Conservation (phyloP, 2,888 invertebrate genomes). For the Xylocampa areola region DNA sequence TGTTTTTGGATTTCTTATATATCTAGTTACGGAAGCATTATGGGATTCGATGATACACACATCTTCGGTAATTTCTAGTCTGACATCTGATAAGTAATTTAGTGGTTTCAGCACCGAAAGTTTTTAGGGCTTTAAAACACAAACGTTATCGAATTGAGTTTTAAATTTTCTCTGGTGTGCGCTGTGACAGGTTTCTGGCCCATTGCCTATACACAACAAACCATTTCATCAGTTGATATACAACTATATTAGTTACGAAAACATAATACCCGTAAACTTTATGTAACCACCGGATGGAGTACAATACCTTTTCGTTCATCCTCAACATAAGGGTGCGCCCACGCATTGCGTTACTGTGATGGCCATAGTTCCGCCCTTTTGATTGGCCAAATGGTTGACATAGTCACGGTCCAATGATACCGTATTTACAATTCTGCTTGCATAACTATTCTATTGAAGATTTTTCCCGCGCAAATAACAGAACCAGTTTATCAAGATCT, state of each 20-base stretch:
- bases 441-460: slow-evolving; percentile 79
- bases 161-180: slow-evolving; percentile 36
- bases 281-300: slow-evolving; percentile 69
- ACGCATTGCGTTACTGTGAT: slow-evolving; percentile 83
- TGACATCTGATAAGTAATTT: neutral
- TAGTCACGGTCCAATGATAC: slow-evolving; percentile 78
- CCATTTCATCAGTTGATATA: slow-evolving; percentile 49
- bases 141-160: slow-evolving; percentile 33
- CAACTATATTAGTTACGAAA: slow-evolving; percentile 58
- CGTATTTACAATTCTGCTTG: slow-evolving; percentile 75
- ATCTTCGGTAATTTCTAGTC: neutral
- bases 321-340: slow-evolving; percentile 78
- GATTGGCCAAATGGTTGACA: slow-evolving; percentile 70
- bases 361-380: slow-evolving; percentile 85
- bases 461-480: slow-evolving; percentile 74
- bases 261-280: slow-evolving; percentile 59
- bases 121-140: slow-evolving; percentile 4
- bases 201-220: slow-evolving; percentile 43
- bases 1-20: slow-evolving; percentile 7
- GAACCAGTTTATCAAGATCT: slow-evolving; percentile 60
- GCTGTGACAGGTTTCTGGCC: slow-evolving; percentile 49
- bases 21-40: too few species aligned
- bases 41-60: neutral
- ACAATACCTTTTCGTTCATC: slow-evolving; percentile 76
- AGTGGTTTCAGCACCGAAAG: slow-evolving; percentile 7